phyloP scores from a whole-genome alignment of 2,113 vertebrate species.

The Tachysurus vachellii region DNA sequence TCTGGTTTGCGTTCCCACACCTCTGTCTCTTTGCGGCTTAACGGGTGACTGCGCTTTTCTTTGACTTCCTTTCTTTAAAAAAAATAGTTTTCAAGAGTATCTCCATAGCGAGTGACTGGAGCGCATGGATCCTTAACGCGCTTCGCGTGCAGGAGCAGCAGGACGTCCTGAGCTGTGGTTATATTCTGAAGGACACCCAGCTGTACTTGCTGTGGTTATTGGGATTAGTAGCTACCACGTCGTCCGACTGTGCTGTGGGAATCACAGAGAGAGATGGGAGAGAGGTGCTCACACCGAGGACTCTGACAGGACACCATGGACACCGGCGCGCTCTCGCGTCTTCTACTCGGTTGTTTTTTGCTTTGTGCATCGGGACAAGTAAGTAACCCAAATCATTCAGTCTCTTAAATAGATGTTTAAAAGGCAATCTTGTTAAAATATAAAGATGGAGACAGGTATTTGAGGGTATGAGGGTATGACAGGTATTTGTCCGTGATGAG shows the following conservation, averaged over 20 bases:
- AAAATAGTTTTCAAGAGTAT: not conserved
- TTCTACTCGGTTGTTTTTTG: conserved; percentile 16
- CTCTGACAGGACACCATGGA: conserved; percentile 54
- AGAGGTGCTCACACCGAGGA: not conserved
- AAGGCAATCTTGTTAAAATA: not conserved
- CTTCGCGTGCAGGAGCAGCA: not conserved
- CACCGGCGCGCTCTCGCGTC: conserved; percentile 22
- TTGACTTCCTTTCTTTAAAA: not conserved
- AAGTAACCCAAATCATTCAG: conserved; percentile 14
- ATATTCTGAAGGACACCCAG: not conserved
- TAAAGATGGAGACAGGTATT: not conserved
- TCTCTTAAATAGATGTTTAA: not conserved
- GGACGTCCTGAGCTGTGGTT: not conserved
- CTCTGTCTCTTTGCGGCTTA: not conserved
- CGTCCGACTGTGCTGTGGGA: not conserved
- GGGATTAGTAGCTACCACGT: not conserved
- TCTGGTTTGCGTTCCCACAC: not conserved
- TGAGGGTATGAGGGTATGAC: no score
- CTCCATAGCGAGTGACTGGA: conserved; percentile 42
- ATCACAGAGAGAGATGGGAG: conserved; percentile 31
- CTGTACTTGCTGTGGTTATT: not conserved
- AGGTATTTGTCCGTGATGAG: not conserved
- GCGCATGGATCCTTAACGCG: conserved; percentile 47
- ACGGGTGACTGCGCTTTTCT: conserved; percentile 18
- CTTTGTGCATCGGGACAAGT: conserved; percentile 49